Evolutionary conservation across 2,113 vertebrate species (phyloP).

Genomic region (Colius striatus): DNA sequence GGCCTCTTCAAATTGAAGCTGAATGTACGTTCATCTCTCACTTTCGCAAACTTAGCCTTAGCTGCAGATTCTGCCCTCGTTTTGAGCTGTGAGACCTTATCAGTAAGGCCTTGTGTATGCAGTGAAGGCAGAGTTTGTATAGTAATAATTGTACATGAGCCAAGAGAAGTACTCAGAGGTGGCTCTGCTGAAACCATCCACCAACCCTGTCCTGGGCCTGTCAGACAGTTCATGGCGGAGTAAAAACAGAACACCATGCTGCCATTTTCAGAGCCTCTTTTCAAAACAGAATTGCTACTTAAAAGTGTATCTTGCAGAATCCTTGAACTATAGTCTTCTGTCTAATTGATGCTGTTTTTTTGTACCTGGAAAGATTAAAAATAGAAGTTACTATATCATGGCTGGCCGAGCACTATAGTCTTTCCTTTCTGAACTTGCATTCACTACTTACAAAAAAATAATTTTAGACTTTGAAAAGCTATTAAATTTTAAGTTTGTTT

Average conservation of each 20-base stretch:
- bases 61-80: not conserved
- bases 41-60: not conserved
- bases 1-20: not conserved
- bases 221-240: not conserved
- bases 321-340: not conserved
- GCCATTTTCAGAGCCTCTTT: conserved; percentile 18
- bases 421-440: not conserved
- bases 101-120: not conserved
- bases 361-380: not conserved
- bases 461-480: not conserved
- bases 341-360: not conserved
- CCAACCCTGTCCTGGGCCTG: not conserved
- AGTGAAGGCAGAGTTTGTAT: not conserved
- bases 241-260: not conserved
- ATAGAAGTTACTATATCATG: not conserved
- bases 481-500: not conserved
- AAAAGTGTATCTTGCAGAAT: not conserved
- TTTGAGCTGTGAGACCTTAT: not conserved
- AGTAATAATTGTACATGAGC: not conserved
- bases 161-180: not conserved
- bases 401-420: not conserved
- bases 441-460: not conserved
- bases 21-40: not conserved
- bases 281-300: not conserved
- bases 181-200: not conserved